phyloP scores from a whole-genome alignment of 2,113 vertebrate species.

The Phoxinus phoxinus region DNA sequence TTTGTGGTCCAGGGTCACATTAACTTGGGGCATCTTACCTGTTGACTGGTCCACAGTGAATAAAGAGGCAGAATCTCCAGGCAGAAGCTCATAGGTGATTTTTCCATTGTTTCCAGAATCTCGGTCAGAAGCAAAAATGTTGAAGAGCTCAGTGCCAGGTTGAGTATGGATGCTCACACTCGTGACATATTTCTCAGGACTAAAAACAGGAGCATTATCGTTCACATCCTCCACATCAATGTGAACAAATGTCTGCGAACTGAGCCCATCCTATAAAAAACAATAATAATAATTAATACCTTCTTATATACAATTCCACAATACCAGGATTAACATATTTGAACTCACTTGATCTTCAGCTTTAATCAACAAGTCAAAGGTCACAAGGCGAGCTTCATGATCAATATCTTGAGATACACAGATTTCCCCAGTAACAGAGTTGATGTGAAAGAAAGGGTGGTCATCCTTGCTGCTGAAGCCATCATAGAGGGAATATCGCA shows the following conservation, averaged over 20 bases:
- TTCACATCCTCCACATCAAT: conserved; percentile 91
- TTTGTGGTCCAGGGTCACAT: no score
- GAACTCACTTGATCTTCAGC: conserved; percentile 85
- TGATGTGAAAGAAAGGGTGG: conserved; percentile 81
- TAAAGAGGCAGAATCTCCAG: conserved; percentile 79
- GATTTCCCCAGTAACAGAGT: conserved; percentile 80
- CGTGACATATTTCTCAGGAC: conserved; percentile 78
- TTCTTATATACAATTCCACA: background rate
- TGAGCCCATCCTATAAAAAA: conserved; percentile 85
- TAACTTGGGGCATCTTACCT: conserved; percentile 74
- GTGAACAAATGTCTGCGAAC: conserved; percentile 88
- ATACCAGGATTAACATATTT: background rate
- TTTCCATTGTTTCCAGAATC: conserved; percentile 82
- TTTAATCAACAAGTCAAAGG: conserved; percentile 87
- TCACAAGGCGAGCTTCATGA: conserved; percentile 79
- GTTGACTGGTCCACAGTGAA: conserved; percentile 84
- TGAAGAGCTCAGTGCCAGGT: conserved; percentile 85
- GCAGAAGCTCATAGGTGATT: conserved; percentile 82
- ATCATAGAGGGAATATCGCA: conserved; percentile 84
- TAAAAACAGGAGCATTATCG: conserved; percentile 88
- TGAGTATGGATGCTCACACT: conserved; percentile 84
- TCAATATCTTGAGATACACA: conserved; percentile 88
- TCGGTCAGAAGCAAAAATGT: conserved; percentile 84
- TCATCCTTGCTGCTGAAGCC: conserved; percentile 81
- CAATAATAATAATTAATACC: background rate